phyloP scores from a whole-genome alignment of 1,140 invertebrate species.

The Drosophila seguyi region DNA sequence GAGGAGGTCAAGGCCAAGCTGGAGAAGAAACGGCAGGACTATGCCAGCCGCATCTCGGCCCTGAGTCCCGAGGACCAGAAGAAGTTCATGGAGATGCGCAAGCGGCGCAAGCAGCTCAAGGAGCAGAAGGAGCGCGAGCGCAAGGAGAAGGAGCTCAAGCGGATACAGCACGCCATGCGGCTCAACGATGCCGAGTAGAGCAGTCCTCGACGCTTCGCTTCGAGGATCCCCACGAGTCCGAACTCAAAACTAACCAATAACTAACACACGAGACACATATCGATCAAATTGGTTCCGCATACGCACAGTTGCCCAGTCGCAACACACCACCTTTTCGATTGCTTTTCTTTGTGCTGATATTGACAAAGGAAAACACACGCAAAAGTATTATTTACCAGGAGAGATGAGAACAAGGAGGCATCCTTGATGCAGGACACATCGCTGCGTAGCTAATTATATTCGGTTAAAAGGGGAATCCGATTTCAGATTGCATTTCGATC shows the following conservation, averaged over 20 bases:
- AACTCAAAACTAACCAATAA: conserved; percentile 42
- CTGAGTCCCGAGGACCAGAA: conserved; percentile 70
- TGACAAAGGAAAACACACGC: conserved; percentile 26
- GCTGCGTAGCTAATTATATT: conserved; percentile 21
- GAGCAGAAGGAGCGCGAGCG: conserved; percentile 51
- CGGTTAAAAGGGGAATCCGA: conserved; percentile 36
- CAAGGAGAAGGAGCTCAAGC: conserved; percentile 64
- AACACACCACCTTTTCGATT: conserved; percentile 36
- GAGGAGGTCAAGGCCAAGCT: conserved; percentile 31
- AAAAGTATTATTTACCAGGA: conserved; percentile 72
- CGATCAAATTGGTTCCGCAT: conserved; percentile 50
- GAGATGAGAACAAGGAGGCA: conserved; percentile 18
- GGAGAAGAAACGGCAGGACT: conserved; percentile 59
- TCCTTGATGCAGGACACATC: conserved; percentile 8
- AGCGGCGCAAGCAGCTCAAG: conserved; percentile 69
- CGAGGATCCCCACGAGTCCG: background rate
- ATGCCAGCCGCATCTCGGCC: conserved; percentile 52
- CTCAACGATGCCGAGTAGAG: conserved; percentile 62
- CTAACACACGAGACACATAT: conserved; percentile 59
- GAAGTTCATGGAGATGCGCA: conserved; percentile 77
- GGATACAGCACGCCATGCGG: conserved; percentile 73
- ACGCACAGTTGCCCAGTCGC: conserved; percentile 42
- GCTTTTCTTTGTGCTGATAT: conserved; percentile 30
- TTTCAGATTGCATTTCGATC: conserved; percentile 49
- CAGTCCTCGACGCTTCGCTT: background rate